Conservation (phyloP, 2,797 vertebrate species). For the Poecile montanus region DNA sequence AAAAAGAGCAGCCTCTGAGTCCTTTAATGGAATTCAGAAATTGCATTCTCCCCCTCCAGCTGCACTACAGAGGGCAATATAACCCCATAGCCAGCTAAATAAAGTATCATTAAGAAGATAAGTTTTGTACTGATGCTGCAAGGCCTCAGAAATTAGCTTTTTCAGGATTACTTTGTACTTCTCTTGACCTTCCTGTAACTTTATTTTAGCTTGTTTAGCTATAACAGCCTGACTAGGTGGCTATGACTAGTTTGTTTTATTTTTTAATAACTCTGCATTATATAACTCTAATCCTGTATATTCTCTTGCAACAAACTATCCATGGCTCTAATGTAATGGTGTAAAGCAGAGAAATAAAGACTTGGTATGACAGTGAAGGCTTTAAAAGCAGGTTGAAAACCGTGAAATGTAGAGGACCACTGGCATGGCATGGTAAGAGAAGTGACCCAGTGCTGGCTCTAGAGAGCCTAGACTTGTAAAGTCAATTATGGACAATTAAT, state of each 20-base stretch:
- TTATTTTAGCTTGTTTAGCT: not conserved
- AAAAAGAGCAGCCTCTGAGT: not conserved
- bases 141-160: not conserved
- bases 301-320: not conserved
- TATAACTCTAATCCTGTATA: not conserved
- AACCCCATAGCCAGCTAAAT: not conserved
- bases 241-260: not conserved
- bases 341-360: not conserved
- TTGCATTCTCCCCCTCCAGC: not conserved
- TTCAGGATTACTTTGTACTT: not conserved
- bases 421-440: not conserved
- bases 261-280: not conserved
- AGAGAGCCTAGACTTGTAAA: not conserved
- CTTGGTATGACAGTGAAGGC: not conserved
- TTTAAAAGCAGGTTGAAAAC: not conserved
- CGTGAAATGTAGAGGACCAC: rapidly evolving
- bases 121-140: not conserved
- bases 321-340: not conserved
- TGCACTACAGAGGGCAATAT: not conserved
- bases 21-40: not conserved
- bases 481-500: not conserved
- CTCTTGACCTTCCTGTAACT: not conserved
- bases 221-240: not conserved
- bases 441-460: not conserved
- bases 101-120: not conserved